Evolutionary conservation across 64 coral and sea anemone genomes (phyloP), one percentile per base, ranked within the genome.

Genomic region (Actinia tenebrosa): DNA sequence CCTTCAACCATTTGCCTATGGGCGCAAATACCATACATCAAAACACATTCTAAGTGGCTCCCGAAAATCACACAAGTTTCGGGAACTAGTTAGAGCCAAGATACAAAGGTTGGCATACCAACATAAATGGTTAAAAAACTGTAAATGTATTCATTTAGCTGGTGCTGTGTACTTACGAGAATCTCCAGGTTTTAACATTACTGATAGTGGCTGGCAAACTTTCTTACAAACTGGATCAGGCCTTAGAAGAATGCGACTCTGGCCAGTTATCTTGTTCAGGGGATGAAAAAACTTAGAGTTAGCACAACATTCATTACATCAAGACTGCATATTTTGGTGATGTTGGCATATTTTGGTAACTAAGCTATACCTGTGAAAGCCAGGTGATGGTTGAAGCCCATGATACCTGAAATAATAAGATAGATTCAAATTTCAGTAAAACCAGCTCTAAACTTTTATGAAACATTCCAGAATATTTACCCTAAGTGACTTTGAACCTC

Each of bases 301-400:
- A 27, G 69, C 26, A 30, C 20, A 42, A 75, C 23, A 75, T 75
- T 75, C 10, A 75, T 37, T 37, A 37, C 30, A 37, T 37, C 30
- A 37, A 37, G 30, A 37, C 30, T 37, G 9, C 9, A 72, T 30
- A 27, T 10, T 27, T 75, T 66, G 6, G 5, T 66, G 8, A 66
- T 22, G 61, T 17, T 25, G 47, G 7, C 3, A 83, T 71, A 83
- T 30, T 53, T 44, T 0, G 27, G n/a, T 16, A 61, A 18, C 60
- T 18, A 19, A 66, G 20, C 4, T 23, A 42, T 72, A 72, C 94
- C 90, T 95, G 94, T 54, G 94, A 85, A 19, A 95, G 88, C 94
- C 94, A 95, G 8, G 79, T 56, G 53, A 89, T 87, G 79, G 94
- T 79, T 16, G 75, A 59, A 19, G 89, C 71, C 94, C 90, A 95